Percentiles rank a stretch among this genome's conserved stretches.
Conservation (phyloP, 2,113 vertebrate species). For the Ciconia maguari region DNA sequence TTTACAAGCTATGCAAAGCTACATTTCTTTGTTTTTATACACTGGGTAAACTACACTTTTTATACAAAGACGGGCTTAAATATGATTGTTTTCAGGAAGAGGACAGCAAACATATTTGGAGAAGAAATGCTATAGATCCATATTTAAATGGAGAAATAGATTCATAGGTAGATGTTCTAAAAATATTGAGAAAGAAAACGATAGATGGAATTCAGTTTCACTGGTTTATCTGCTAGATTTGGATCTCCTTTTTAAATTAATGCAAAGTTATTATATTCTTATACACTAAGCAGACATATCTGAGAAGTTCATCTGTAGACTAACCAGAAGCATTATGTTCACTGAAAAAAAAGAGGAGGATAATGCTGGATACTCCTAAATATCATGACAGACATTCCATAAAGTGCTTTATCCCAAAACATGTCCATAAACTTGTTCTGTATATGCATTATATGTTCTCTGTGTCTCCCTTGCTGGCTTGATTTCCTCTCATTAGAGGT, state of each 20-base stretch:
- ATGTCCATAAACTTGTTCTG: not conserved
- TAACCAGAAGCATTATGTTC: not conserved
- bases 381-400: not conserved
- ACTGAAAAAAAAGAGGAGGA: not conserved
- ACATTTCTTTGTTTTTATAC: not conserved
- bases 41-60: not conserved
- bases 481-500: not conserved
- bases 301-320: not conserved
- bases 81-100: not conserved
- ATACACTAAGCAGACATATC: not conserved
- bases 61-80: not conserved
- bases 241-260: not conserved
- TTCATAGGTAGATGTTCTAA: not conserved
- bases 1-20: not conserved
- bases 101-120: not conserved
- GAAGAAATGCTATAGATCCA: not conserved
- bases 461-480: not conserved
- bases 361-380: not conserved
- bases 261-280: not conserved
- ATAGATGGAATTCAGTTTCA: not conserved
- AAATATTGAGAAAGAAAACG: not conserved
- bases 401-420: not conserved
- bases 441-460: not conserved
- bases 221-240: not conserved
- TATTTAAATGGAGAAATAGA: not conserved